Base-by-base conservation (phyloP, 2,797 vertebrate species). In the Dromococcyx pavoninus region DNA sequence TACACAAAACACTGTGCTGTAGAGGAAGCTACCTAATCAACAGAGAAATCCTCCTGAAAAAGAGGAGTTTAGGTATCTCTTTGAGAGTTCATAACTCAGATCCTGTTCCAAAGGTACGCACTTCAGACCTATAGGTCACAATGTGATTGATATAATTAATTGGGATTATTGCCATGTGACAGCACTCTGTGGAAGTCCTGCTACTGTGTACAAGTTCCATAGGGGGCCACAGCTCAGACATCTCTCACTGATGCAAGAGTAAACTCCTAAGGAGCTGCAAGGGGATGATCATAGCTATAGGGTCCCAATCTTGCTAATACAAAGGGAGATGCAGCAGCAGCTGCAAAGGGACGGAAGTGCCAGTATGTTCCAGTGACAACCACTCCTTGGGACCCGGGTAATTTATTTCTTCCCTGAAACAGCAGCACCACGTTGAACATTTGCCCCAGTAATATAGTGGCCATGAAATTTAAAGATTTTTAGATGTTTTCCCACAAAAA, bases 331-430 rank as follows among this genome's bases (percentile, higher is more conserved):
- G 1, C 18, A 48, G 46, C 24, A n/a, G 27, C 1, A 0, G 19
- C n/a, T 82, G 25, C 11, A n/a, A 3, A 4, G n/a, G 15, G 9
- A 14, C 2, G 2, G 30, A 8, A 16, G 2, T 39, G 28, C 4
- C 37, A 43, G 58, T n/a, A 3, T 46, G 64, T 82, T 8, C 39
- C 11, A 18, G 13, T 23, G 8, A 18, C 32, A 66, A 4, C 25
- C 33, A 56, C 44, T 53, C 25, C 22, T 39, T 1, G 0, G 17
- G 41, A 22, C 19, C 17, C 44, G 33, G 8, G 5, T 33, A 35
- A 50, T 41, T 56, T 41, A 44, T 50, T 78, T 67, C 32, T 35
- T 86, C 44, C 37, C 28, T 78, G 50, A 66, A 89, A 22, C 30
- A 61, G 50, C 32, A 72, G 13, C 1, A 1, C 21, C 37, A 9